Percentiles rank a stretch among this genome's conserved stretches.
Evolutionary conservation across 2,797 vertebrate genomes (phyloP).

Genomic region (Gallinago stenura): DNA sequence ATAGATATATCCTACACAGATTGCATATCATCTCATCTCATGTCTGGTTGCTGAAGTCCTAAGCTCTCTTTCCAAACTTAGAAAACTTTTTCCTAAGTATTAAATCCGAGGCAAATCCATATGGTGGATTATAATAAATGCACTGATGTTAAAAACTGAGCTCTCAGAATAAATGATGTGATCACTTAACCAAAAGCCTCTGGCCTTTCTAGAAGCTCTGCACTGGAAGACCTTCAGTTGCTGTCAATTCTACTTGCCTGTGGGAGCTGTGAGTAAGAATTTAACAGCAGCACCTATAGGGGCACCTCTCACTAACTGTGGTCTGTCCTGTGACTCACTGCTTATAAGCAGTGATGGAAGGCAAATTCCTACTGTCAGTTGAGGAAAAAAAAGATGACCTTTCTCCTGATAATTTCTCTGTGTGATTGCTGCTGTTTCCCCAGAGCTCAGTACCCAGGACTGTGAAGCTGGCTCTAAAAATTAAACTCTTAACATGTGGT

Average conservation of each 20-base stretch:
- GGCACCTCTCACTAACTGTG: neutral
- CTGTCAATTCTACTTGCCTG: neutral
- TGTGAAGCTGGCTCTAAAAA: neutral
- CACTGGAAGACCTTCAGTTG: neutral
- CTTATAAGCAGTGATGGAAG: neutral
- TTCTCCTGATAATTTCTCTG: neutral
- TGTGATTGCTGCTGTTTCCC: neutral
- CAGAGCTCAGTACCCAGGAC: neutral
- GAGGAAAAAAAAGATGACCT: neutral
- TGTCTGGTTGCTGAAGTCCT: constrained; percentile 5
- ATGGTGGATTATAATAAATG: neutral
- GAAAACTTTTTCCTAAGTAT: constrained; percentile 25
- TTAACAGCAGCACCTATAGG: neutral
- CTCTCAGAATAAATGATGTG: neutral
- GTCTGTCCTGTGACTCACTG: neutral
- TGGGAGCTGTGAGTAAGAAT: neutral
- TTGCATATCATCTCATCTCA: neutral
- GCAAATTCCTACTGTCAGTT: neutral
- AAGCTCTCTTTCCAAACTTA: constrained; percentile 31
- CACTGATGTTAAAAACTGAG: neutral
- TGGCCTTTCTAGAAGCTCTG: neutral
- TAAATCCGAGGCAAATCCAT: constrained; percentile 40
- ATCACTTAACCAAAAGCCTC: neutral
- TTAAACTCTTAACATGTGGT: neutral
- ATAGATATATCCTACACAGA: neutral